These are phyloP conservation scores for Hyppa rectilinea DNA, from an alignment of 2,888 invertebrate genomes.

Conservation along the genomic window DNA sequence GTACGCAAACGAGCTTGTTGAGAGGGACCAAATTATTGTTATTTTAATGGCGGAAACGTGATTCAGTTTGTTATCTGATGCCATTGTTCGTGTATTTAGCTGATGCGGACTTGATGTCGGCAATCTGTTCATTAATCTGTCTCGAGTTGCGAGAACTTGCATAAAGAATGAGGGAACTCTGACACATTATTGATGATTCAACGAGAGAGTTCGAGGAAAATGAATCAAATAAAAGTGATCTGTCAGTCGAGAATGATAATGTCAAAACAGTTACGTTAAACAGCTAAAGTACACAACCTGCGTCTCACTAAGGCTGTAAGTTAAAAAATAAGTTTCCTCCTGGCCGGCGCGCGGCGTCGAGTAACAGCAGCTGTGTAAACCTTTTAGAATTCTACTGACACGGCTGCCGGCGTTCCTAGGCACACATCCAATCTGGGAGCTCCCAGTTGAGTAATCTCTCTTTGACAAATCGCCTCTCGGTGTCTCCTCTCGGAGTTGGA, in stretches of 20 bases:
- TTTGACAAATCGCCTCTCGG: conserved; percentile 68
- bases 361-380: conserved; percentile 60
- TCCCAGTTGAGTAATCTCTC: conserved; percentile 63
- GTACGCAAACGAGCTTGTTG: conserved; percentile 48
- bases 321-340: conserved; percentile 30
- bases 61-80: conserved; percentile 55
- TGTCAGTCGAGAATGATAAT: not conserved
- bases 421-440: conserved; percentile 58
- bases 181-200: not conserved
- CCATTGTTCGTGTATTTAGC: conserved; percentile 48
- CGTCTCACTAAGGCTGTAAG: conserved; percentile 1
- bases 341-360: conserved; percentile 21
- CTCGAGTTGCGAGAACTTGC: conserved; percentile 15
- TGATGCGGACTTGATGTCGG: conserved; percentile 30
- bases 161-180: conserved; percentile 1
- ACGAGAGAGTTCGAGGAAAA: not conserved
- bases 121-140: conserved; percentile 41
- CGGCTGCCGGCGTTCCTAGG: conserved; percentile 36
- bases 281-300: not conserved
- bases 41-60: conserved; percentile 63
- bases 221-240: not conserved
- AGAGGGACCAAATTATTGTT: conserved; percentile 66
- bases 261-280: conserved; percentile 1
- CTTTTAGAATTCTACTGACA: conserved; percentile 48
- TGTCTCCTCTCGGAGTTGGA: conserved; percentile 52